These are phyloP conservation scores for Cataglyphis rosenhaueri DNA, from an alignment of 2,888 invertebrate species.

Conservation along the genomic window DNA sequence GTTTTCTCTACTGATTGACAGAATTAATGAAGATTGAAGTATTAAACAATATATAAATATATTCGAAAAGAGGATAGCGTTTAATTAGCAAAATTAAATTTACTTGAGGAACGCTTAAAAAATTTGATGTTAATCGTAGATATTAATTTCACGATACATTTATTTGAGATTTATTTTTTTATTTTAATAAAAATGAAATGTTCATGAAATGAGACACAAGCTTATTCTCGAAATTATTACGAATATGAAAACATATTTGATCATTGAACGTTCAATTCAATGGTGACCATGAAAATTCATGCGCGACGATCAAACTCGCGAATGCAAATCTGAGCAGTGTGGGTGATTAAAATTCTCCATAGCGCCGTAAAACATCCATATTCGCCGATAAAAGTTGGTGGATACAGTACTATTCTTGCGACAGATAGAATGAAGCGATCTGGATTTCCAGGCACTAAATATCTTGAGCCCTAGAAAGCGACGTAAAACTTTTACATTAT, in stretches of 20 bases:
- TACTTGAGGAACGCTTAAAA: not conserved
- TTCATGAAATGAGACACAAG: not conserved
- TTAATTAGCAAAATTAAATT: not conserved
- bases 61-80: not conserved
- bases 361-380: slow-evolving; percentile 59
- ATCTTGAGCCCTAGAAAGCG: slow-evolving; percentile 56
- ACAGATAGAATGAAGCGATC: slow-evolving; percentile 69
- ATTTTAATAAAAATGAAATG: not conserved
- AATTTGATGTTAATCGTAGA: not conserved
- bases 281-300: not conserved
- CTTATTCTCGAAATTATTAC: not conserved
- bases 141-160: not conserved
- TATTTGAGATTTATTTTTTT: not conserved
- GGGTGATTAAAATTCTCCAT: slow-evolving; percentile 62
- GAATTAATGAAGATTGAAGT: slow-evolving; percentile 35
- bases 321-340: slow-evolving; percentile 38
- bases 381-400: slow-evolving; percentile 66
- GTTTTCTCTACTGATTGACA: slow-evolving; percentile 26
- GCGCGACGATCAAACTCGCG: slow-evolving; percentile 16
- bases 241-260: not conserved
- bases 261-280: not conserved
- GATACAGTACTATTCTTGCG: slow-evolving; percentile 57
- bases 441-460: slow-evolving; percentile 72
- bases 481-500: slow-evolving; percentile 66
- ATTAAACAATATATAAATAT: not conserved